Base-by-base conservation (phyloP, 2,888 invertebrate genomes). In the Flabesymbios commensalis region DNA sequence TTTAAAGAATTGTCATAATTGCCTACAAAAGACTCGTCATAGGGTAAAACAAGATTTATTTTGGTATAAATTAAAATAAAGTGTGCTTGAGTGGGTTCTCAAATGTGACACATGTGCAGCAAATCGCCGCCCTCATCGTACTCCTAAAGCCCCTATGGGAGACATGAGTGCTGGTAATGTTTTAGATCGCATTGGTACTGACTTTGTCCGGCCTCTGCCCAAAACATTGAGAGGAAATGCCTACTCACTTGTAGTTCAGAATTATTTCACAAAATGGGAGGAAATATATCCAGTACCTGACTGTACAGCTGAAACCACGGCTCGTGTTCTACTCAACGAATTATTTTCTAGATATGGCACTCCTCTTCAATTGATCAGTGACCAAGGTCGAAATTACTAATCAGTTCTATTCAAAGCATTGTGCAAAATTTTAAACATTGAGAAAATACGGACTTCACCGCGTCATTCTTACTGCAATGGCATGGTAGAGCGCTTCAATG, bases 301-400 rank as follows among this genome's bases (percentile, higher is more conserved):
- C 53, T 65, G 66, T 28, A 57, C 58, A 2, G 67, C 68, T 19
- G 33, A 42, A n/a, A 69, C 63, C 4, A 61, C 68, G 2, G 70
- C 69, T n/a, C 65, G 64, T 32, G 61, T 57, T 3, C 31, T 71
- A 4, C 64, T 71, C 0, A 54, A 54, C n/a, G 61, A 69, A 31
- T 57, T 66, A 17, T 55, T 71, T 24, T 45, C 62, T 26, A 36
- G 42, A 7, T 70, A 63, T 57, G 67, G 64, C 17, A 41, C 43
- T 24, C 68, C 68, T 7, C 22, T 29, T n/a, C 55, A 56, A 36
- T 60, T 71, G 2, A 70, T 69, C 47, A 56, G 61, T 17, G 65
- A 68, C 41, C 70, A 68, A 42, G 71, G 72, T n/a, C 32, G 62
- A 19, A 53, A 72, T 29, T 71, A 71, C 45, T 64, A 67, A 41